Evolutionary conservation across 2,113 vertebrate species (phyloP).

Genomic region (Plestiodon gilberti): DNA sequence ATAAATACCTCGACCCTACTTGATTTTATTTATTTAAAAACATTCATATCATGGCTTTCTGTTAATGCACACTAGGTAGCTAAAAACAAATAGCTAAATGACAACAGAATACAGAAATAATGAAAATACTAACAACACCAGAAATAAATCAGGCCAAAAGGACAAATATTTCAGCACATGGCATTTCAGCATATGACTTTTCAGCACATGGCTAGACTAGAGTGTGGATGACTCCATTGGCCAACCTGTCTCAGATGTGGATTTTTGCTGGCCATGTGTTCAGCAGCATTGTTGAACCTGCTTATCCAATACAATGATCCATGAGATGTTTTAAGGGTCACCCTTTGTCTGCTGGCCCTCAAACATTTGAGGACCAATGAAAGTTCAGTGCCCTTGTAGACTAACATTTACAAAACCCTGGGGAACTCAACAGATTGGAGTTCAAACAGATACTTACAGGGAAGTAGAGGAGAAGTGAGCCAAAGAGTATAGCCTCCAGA

Average conservation of each 20-base stretch:
- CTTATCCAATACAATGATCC: not conserved
- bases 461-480: slow-evolving; percentile 95
- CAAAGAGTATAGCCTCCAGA: slow-evolving; percentile 93
- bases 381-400: not conserved
- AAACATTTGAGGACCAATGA: not conserved
- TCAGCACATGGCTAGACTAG: too few relatives aligned
- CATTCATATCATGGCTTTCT: too few relatives aligned
- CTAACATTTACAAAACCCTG: not conserved
- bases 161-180: too few relatives aligned
- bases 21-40: not conserved
- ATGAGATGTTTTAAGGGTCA: not conserved
- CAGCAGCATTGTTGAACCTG: not conserved
- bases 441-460: slow-evolving; percentile 85
- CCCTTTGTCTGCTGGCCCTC: not conserved
- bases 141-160: too few relatives aligned
- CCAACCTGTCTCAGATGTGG: not conserved
- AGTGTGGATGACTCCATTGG: too few relatives aligned
- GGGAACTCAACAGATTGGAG: not conserved
- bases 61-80: too few relatives aligned
- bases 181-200: too few relatives aligned
- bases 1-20: not conserved
- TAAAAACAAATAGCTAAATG: too few relatives aligned
- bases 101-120: too few relatives aligned
- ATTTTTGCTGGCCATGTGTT: too few relatives aligned
- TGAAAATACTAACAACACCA: too few relatives aligned